Evolutionary conservation across 92 coral and sea anemone genomes (phyloP), one percentile per base, ranked within the genome.

Genomic region (Epizoanthus ramosus): DNA sequence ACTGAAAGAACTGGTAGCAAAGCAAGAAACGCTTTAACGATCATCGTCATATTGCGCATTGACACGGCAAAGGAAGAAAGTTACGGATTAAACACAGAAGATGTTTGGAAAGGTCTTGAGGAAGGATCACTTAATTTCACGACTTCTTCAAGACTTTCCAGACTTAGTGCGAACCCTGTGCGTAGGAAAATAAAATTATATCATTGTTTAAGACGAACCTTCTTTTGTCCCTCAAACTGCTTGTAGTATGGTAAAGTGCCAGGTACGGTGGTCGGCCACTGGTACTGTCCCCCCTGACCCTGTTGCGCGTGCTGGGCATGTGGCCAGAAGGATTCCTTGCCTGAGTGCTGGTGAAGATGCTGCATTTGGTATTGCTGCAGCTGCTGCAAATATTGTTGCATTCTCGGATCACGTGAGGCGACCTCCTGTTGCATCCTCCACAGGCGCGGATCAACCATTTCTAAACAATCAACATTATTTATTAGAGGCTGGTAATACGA

Each of bases 371-470:
- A 84, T 6, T 81, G 90, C 54, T 82, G 90, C 83, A 75, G 83
- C 84, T 79, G 69, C 77, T 93, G 97, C 37, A 83, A 89, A 24
- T 88, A 80, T 81, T 93, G 95, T 57, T 95, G 97, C 89, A 87
- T 88, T 73, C 91, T 84, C 15, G 94, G 86, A 60, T 91, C 98
- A 37, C 82, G 71, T 77, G 82, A 77, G 8, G 71, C 82, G 23
- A 69, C 45, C 4, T 77, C 82, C 72, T 67, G 72, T 61, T 61
- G 82, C 71, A 60, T 39, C 22, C 58, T 39, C 82, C 82, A 77
- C 7, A 61, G 0, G 23, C 82, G 82, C 50, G 82, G 82, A 13
- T 77, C 82, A 37, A 77, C 59, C 70, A 77, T 77, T 22, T 77
- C 82, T 77, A n/a, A 19, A 39, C 17, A 21, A 52, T 14, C 65